Percentiles rank a stretch among this genome's conserved stretches.
phyloP scores from a whole-genome alignment of 2,113 vertebrate species.

The Forbesichthys agassizii region DNA sequence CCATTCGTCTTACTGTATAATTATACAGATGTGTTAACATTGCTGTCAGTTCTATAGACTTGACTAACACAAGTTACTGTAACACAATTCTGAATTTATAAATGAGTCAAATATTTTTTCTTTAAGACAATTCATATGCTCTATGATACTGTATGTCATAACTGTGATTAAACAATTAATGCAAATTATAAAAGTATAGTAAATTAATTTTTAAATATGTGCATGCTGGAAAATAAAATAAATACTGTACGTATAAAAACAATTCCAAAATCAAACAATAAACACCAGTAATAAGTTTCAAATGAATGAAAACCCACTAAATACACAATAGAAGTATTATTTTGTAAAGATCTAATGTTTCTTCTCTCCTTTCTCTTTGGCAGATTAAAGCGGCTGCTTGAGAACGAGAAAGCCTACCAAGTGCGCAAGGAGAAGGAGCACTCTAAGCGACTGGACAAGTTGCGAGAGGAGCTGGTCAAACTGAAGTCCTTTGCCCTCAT shows the following conservation, averaged over 20 bases:
- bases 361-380: slow-evolving; percentile 38
- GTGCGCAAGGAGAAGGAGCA: slow-evolving; percentile 92
- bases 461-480: slow-evolving; percentile 92
- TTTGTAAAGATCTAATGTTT: not conserved
- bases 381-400: slow-evolving; percentile 94
- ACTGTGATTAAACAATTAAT: too few species aligned
- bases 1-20: not conserved
- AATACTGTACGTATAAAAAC: too few species aligned
- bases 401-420: slow-evolving; percentile 94
- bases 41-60: not conserved
- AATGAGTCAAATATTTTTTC: too few species aligned
- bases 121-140: too few species aligned
- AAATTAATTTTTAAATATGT: too few species aligned
- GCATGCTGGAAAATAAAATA: too few species aligned
- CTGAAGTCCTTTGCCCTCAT: slow-evolving; percentile 96
- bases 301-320: not conserved
- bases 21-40: not conserved
- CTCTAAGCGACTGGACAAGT: slow-evolving; percentile 84
- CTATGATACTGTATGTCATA: too few species aligned
- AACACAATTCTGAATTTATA: not conserved
- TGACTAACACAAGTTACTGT: not conserved
- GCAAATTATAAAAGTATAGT: too few species aligned
- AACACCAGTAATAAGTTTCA: too few species aligned
- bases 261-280: too few species aligned
- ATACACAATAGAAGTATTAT: not conserved